A percentile compares a stretch with the other conserved stretches of the same genome.
phyloP scores from a whole-genome alignment of 2,113 vertebrate genomes.

The Phoxinus phoxinus region DNA sequence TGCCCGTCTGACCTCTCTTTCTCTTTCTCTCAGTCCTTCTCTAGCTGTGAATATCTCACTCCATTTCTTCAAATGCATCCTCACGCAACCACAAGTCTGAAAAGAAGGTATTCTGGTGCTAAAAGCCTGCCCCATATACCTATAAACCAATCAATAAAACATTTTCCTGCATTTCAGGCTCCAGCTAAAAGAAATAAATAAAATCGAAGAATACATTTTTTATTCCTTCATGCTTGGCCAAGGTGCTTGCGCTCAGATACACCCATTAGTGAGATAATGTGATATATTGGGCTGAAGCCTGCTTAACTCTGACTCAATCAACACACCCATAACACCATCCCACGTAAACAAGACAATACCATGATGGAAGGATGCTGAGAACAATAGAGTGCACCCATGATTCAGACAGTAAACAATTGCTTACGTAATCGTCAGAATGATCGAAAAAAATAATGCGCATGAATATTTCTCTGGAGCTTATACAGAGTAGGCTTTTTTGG shows the following conservation, averaged over 20 bases:
- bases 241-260: constrained; percentile 37
- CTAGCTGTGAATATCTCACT: constrained; percentile 32
- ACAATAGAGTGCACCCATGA: constrained; percentile 30
- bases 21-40: neutral
- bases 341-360: constrained; percentile 25
- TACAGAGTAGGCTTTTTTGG: neutral
- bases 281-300: constrained; percentile 27
- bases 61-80: constrained; percentile 29
- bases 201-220: constrained; percentile 51
- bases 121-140: constrained; percentile 64
- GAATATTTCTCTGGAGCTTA: neutral
- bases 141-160: constrained; percentile 71
- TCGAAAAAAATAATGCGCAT: neutral
- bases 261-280: constrained; percentile 16
- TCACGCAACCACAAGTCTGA: constrained; percentile 40
- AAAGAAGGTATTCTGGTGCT: constrained; percentile 63
- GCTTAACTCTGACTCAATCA: constrained; percentile 47
- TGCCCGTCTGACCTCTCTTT: neutral
- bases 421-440: constrained; percentile 26
- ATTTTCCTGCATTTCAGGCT: constrained; percentile 60
- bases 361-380: constrained; percentile 9
- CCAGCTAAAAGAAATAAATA: constrained; percentile 61
- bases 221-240: constrained; percentile 34
- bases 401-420: constrained; percentile 18
- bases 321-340: constrained; percentile 42